Base-by-base conservation (phyloP, 2,888 invertebrate species). In the Apamea monoglypha region DNA sequence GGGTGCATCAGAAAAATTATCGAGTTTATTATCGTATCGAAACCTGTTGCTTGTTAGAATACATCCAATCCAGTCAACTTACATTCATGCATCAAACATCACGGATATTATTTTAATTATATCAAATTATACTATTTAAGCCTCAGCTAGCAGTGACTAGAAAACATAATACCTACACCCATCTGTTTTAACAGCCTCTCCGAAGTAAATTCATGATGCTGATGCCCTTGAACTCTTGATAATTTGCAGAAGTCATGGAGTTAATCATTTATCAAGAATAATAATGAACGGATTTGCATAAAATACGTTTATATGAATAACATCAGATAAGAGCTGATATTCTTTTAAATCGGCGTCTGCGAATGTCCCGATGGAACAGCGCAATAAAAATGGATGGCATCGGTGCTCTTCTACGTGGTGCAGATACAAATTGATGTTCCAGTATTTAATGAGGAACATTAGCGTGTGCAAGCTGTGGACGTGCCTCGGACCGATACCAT, bases 381-480 rank as follows among this genome's bases (percentile, higher is more conserved):
- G 85, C 79, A 82, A 88, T 90, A 90, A 90, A 89, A 90, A 86
- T 87, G 81, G 78, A 90, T 89, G 83, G 87, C 74, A 82, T 85
- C 79, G 86, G 88, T 88, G 88, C 89, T 90, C 78, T 88, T 87
- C 88, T 92, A 91, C 92, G 92, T 92, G 92, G 91, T 81, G 87
- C 82, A 91, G 92, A 84, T 94, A 93, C 94, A 93, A 94, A 94
- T 94, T 93, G 92, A 90, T 91, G 92, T 91, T 91, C 88, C 90
- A 91, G 90, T 90, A 91, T 93, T 91, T 94, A 94, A 94, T 94
- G 93, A 92, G 91, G 89, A 91, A 92, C 93, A 94, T 95, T 94
- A 94, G 92, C 93, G 92, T 89, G 91, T 90, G 89, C 91, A 90
- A 88, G 90, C 88, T 86, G 90, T 82, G 90, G 89, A 89, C 91